Evolutionary conservation across 2,888 invertebrate species (phyloP), one percentile per base, ranked within the genome.

Genomic region (Tenthredo mesomela): DNA sequence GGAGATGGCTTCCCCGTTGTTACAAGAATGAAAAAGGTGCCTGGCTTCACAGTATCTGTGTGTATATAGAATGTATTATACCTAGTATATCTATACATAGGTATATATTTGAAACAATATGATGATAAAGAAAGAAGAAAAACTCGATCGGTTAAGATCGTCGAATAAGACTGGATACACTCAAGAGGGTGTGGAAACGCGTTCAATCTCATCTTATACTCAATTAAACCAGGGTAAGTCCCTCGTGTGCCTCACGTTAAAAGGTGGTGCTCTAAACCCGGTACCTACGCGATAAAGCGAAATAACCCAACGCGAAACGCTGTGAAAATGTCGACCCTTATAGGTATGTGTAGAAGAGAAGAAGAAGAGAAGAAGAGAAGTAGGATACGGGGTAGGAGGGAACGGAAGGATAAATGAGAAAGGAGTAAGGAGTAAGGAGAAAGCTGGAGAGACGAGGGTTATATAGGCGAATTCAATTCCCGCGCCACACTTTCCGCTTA

Each of bases 131-230:
- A 33, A 18, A 15, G 67, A 33, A 18, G 33, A 33, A 67, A 67
- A 67, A 67, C 33, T 67, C 15, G 29, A 67, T 67, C 61, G 61
- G 25, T 61, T 61, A 25, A 25, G 2, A 61, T 61, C 61, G 61
- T 61, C 25, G 61, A 61, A 61, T 61, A 12, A 61, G 21, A 61
- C 25, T 12, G 70, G 70, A 29, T 25, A 29, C 12, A 33, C 54
- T 54, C 54, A 29, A 43, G 71, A 43, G 40, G 25, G 61, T 80
- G 61, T 80, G 7, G 61, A 29, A 82, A 67, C 67, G 82, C 82
- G 82, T 67, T 82, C 82, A 82, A 82, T 82, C 82, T 82, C 82
- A 50, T 82, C 82, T 70, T 82, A 82, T 82, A 82, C 67, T 70
- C 82, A 82, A 82, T 82, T 82, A 82, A 82, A 82, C 82, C 67